These are phyloP conservation scores for Cariama cristata DNA, from an alignment of 2,113 vertebrate genomes.

Conservation along the genomic window DNA sequence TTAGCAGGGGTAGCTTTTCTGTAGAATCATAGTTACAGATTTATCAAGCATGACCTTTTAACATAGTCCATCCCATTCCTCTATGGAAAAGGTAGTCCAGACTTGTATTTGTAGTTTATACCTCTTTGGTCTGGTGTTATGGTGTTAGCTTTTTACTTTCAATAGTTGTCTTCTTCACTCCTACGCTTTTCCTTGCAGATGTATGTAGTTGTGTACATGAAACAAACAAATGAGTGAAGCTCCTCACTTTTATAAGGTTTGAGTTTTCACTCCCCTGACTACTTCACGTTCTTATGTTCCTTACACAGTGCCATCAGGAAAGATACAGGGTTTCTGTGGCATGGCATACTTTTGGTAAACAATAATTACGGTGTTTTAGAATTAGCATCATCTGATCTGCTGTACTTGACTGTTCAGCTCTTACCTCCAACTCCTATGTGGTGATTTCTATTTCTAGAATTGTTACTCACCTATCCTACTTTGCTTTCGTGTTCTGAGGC, in stretches of 20 bases:
- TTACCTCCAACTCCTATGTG: background rate
- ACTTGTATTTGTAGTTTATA: background rate
- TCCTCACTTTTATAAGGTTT: background rate
- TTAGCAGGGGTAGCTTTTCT: background rate
- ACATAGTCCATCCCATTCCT: background rate
- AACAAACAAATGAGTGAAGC: background rate
- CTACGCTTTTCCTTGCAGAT: background rate
- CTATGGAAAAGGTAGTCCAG: background rate
- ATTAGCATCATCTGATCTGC: background rate
- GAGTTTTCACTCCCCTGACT: background rate
- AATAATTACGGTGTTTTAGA: background rate
- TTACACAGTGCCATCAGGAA: background rate
- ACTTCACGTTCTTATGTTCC: background rate
- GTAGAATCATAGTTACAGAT: background rate
- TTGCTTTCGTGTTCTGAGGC: background rate
- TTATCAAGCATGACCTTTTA: background rate
- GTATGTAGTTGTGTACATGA: background rate
- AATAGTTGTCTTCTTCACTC: background rate
- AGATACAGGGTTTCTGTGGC: background rate
- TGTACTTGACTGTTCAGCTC: background rate
- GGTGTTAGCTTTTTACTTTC: background rate
- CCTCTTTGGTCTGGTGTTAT: background rate
- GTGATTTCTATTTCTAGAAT: background rate
- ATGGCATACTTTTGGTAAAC: background rate
- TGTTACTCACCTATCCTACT: background rate